These are phyloP conservation scores for Eupithecia centaureata DNA, from an alignment of 2,888 invertebrate genomes.

Conservation along the genomic window DNA sequence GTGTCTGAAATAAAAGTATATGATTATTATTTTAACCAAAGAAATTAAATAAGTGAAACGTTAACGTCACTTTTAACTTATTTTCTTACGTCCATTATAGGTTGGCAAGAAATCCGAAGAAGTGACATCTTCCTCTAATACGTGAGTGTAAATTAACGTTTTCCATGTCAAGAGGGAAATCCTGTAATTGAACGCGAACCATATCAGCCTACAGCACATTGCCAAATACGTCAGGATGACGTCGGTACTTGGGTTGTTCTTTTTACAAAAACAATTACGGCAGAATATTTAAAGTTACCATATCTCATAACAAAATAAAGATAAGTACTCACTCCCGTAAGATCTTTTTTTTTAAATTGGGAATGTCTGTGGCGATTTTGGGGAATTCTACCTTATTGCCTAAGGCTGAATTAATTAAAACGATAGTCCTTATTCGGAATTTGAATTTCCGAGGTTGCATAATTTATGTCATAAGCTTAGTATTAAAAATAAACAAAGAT, in stretches of 20 bases:
- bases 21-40: too few relatives aligned
- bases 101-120: slow-evolving; percentile 24
- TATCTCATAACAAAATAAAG: neutral
- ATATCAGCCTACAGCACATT: slow-evolving; percentile 21
- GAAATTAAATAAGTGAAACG: neutral
- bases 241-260: neutral
- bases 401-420: neutral
- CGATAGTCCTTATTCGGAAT: slow-evolving; percentile 10
- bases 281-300: neutral
- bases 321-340: neutral
- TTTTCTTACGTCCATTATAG: slow-evolving; percentile 7
- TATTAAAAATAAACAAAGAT: slow-evolving; percentile 11
- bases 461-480: slow-evolving; percentile 10
- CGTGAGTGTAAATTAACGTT: neutral
- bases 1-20: too few relatives aligned
- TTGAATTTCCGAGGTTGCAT: slow-evolving; percentile 3
- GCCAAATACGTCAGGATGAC: slow-evolving; percentile 32
- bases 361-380: too few relatives aligned
- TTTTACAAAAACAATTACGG: neutral
- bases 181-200: slow-evolving; percentile 18
- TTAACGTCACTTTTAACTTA: neutral
- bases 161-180: slow-evolving; percentile 30
- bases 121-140: slow-evolving; percentile 13
- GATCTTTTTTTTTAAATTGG: too few relatives aligned
- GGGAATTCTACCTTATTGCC: too few relatives aligned